Conservation (phyloP, 2,888 invertebrate species). For the Heliconius aoede region DNA sequence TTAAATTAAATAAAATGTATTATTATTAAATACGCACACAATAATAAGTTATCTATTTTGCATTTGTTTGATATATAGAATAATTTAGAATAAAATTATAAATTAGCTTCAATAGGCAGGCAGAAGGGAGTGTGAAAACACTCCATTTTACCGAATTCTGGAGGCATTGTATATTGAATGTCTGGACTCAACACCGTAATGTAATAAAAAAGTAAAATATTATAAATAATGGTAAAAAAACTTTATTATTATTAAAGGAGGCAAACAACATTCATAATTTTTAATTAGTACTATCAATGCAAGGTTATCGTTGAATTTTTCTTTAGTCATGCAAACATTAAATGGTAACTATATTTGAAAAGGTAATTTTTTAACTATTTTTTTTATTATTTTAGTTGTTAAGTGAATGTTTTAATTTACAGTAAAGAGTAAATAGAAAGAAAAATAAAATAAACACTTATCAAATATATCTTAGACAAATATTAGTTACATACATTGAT, state of each 20-base stretch:
- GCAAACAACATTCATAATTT: constrained; percentile 10
- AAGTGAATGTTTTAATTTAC: background rate
- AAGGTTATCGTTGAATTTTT: constrained; percentile 5
- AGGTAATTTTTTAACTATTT: background rate
- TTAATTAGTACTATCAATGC: constrained; percentile 12
- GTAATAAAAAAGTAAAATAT: background rate
- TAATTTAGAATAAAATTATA: no score
- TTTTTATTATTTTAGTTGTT: background rate
- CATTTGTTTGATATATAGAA: background rate
- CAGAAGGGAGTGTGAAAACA: no score
- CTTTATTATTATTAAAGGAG: background rate
- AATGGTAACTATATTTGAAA: background rate
- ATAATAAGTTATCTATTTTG: background rate
- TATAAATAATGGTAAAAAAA: background rate
- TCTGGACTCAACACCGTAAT: no score
- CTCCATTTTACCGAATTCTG: no score
- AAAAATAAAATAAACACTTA: background rate
- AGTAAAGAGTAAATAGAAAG: background rate
- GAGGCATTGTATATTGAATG: no score
- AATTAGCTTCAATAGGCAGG: no score
- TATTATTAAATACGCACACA: background rate
- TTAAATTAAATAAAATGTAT: background rate
- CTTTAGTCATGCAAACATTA: background rate
- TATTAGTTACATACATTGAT: background rate
- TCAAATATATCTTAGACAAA: background rate